Conservation (phyloP, 1,140 invertebrate genomes). For the Fopius arisanus region DNA sequence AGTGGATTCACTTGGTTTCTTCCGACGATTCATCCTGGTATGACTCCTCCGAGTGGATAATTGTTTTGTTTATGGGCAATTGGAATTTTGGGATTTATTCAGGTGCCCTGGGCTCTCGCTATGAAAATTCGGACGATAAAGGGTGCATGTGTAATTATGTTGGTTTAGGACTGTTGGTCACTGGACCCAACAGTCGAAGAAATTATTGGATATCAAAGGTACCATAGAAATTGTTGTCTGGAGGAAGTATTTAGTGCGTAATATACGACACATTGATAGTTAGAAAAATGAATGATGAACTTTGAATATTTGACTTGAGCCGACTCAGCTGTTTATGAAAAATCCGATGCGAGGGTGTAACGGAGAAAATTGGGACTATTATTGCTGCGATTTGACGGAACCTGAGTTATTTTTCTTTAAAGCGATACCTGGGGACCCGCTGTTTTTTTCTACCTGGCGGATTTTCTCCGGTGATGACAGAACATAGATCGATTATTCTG, state of each 20-base stretch:
- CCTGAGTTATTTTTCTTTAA: background rate
- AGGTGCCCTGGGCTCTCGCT: background rate
- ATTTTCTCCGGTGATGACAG: conserved; percentile 28
- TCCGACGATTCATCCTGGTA: background rate
- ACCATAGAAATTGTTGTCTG: background rate
- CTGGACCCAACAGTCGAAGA: too few relatives aligned
- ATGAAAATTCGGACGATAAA: background rate
- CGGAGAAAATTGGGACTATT: too few relatives aligned
- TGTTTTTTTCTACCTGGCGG: background rate
- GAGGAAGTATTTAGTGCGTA: too few relatives aligned
- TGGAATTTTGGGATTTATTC: background rate
- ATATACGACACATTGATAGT: too few relatives aligned
- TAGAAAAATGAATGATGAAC: background rate
- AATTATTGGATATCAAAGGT: too few relatives aligned
- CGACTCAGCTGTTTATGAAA: conserved; percentile 4
- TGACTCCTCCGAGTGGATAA: conserved; percentile 18
- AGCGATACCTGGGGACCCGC: conserved; percentile 14
- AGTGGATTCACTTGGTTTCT: conserved; percentile 1
- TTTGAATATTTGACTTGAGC: background rate
- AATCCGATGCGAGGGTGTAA: conserved; percentile 28
- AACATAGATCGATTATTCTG: conserved; percentile 26
- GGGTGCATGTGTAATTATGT: background rate
- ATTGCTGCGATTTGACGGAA: too few relatives aligned
- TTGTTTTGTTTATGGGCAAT: conserved; percentile 6
- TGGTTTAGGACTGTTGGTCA: background rate